These are phyloP conservation scores for Sterna hirundo DNA, from an alignment of 2,113 vertebrate species.

Conservation along the genomic window DNA sequence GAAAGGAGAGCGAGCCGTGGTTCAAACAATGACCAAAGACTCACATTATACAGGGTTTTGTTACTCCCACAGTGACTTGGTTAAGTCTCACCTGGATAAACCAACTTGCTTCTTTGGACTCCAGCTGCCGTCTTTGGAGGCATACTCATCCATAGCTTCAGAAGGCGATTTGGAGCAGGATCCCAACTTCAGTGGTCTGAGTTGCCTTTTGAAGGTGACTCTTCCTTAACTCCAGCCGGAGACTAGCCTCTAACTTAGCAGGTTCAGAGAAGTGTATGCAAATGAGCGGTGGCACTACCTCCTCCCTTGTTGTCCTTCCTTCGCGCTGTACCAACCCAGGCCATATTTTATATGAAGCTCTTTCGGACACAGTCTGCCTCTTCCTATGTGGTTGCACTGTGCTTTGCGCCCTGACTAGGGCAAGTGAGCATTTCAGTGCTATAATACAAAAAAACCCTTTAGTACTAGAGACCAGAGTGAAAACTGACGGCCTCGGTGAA, in stretches of 20 bases:
- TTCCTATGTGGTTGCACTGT: background rate
- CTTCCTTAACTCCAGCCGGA: background rate
- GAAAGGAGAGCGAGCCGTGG: background rate
- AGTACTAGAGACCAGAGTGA: background rate
- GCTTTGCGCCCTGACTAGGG: background rate
- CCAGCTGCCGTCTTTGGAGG: background rate
- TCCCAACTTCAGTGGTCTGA: background rate
- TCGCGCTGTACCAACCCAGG: background rate
- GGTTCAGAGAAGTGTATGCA: background rate
- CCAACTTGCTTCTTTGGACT: background rate
- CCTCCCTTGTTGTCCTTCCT: background rate
- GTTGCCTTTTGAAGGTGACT: background rate
- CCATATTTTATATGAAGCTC: background rate
- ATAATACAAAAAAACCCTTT: background rate
- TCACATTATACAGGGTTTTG: background rate
- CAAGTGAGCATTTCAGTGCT: background rate
- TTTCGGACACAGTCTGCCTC: background rate
- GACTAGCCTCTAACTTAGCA: background rate
- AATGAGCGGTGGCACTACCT: background rate
- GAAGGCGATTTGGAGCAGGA: background rate
- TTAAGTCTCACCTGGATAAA: background rate
- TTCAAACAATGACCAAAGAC: background rate
- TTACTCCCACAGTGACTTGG: fast-evolving
- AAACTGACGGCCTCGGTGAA: background rate
- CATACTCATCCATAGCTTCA: background rate